A percentile compares a stretch with the other conserved stretches of the same genome.
These are phyloP conservation scores for Ennomos fuscantarius DNA, from an alignment of 2,888 invertebrate genomes.

Conservation along the genomic window DNA sequence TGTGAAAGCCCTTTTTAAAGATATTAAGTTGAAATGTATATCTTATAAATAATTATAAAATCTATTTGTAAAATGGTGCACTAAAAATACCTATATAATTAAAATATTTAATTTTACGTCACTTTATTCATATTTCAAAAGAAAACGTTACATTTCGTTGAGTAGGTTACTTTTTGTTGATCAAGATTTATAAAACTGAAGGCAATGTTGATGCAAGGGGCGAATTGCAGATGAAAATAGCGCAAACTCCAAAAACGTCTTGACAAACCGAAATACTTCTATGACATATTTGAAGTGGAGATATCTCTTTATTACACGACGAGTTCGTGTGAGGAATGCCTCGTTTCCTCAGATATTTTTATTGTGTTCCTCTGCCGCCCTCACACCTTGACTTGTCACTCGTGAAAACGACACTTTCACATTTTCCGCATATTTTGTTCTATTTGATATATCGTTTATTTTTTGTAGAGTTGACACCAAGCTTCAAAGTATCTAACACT, in stretches of 20 bases:
- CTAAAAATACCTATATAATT: too few relatives aligned
- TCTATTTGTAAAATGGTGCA: too few relatives aligned
- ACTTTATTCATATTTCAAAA: too few relatives aligned
- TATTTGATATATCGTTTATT: slow-evolving; percentile 59
- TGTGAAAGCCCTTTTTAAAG: too few relatives aligned
- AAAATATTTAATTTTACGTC: too few relatives aligned
- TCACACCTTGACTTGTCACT: slow-evolving; percentile 69
- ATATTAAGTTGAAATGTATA: too few relatives aligned
- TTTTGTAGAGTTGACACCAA: slow-evolving; percentile 20
- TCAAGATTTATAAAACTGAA: neutral
- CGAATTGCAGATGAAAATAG: too few relatives aligned
- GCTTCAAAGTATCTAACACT: too few relatives aligned
- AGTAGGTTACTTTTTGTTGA: too few relatives aligned
- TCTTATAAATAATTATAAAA: too few relatives aligned
- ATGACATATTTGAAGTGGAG: slow-evolving; percentile 23
- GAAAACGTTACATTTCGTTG: too few relatives aligned
- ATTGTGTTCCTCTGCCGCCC: slow-evolving; percentile 56
- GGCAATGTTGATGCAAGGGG: neutral
- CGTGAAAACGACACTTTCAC: slow-evolving; percentile 80
- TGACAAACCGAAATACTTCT: slow-evolving; percentile 5
- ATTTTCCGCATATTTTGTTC: slow-evolving; percentile 65
- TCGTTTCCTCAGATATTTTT: slow-evolving; percentile 60
- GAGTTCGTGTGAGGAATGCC: slow-evolving; percentile 48
- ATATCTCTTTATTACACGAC: slow-evolving; percentile 27
- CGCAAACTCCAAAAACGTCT: neutral